These are phyloP conservation scores for Pollenia angustigena DNA, from an alignment of 2,888 invertebrate species.

Conservation along the genomic window DNA sequence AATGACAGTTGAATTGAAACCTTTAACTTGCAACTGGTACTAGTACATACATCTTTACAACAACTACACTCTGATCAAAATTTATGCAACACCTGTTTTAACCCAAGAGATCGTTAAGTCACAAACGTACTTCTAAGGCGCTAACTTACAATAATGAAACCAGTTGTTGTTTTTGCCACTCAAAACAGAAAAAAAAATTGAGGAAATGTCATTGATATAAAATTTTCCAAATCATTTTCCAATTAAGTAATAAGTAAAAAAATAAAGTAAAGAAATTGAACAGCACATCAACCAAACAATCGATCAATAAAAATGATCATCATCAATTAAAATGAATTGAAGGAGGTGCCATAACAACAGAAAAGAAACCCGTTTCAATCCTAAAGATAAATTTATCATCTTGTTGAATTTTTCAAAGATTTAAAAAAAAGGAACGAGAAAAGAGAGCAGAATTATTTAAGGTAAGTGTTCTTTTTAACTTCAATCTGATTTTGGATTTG, in stretches of 20 bases:
- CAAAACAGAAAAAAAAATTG: not conserved
- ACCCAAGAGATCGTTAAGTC: not conserved
- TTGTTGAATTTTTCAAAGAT: not conserved
- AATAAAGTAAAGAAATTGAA: not conserved
- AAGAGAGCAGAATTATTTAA: not conserved
- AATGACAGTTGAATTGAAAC: not conserved
- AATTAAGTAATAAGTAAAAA: not conserved
- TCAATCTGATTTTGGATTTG: not conserved
- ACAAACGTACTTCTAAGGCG: slow-evolving; percentile 14
- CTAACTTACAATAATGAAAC: slow-evolving; percentile 7
- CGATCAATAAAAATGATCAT: slow-evolving; percentile 65
- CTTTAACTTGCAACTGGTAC: not conserved
- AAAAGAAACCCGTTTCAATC: not conserved
- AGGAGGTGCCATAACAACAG: not conserved
- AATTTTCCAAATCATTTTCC: slow-evolving; percentile 37
- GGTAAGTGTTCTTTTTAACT: not conserved
- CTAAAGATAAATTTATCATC: slow-evolving; percentile 18
- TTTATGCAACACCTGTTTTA: slow-evolving; percentile 47
- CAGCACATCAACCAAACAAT: slow-evolving; percentile 9
- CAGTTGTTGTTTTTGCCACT: not conserved
- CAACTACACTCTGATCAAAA: not conserved
- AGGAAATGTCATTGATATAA: slow-evolving; percentile 1
- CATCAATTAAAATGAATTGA: slow-evolving; percentile 65
- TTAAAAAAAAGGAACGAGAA: not conserved
- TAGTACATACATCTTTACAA: not conserved